Base-by-base conservation (phyloP, 2,113 vertebrate species). In the Ptilonorhynchus violaceus region DNA sequence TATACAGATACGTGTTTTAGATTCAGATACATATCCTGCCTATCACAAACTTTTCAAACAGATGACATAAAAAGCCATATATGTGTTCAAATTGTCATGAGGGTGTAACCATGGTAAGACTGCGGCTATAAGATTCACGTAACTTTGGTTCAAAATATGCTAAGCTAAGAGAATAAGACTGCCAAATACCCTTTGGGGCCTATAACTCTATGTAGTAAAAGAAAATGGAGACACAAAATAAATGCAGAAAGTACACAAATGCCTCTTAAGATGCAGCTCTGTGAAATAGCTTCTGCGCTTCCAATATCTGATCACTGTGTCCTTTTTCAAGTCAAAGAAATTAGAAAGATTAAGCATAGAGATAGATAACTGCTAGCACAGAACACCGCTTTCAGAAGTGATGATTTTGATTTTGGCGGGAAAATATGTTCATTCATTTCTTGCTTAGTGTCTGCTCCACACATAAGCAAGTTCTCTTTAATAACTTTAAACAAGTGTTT, bases 31-130 rank as follows among this genome's bases (percentile, higher is more conserved):
- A 0, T n/a, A 22, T 63, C n/a, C 46, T 84, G 50, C 46, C 17
- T 89, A 50, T 70, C 35, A 17, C 23, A 63, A n/a, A 39, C 20
- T 70, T 86, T 60, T 84, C 63, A 75, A 68, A 46, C 8, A 62
- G 50, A 17, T 0, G 1, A 3, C 4, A 10, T 13, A 4, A 56
- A 67, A 64, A 87, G 42, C 35, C 18, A 1, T 41, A 16, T 23
- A 2, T 19, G 15, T 63, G 35, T 49, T 87, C 50, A 56, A 78
- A 56, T 52, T 35, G 30, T 59, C 0, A 0, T 14, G 56, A 12
- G 68, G 19, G 12, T 3, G 0, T 85, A 82, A 79, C 35, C 30
- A 13, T 44, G 52, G 27, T 49, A 44, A 63, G 59, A 20, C 18
- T 87, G 28, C 56, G 67, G 35, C 56, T 63, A 31, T 15, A 42